These are phyloP conservation scores for Nettapus auritus DNA, from an alignment of 2,113 vertebrate genomes.

Conservation along the genomic window DNA sequence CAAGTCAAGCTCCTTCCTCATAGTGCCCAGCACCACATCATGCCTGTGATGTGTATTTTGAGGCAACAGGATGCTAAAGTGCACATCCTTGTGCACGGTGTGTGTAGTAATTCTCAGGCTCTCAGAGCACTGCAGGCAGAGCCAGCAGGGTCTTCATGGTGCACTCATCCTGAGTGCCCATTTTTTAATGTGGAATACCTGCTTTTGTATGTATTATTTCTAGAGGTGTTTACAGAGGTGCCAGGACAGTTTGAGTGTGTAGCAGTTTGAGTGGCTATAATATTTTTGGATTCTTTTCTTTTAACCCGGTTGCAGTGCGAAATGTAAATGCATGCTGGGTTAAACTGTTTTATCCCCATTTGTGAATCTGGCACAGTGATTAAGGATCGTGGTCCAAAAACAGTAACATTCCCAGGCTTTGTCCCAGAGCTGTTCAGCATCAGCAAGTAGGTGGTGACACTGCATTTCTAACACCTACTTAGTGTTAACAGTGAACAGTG, in stretches of 20 bases:
- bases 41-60: background rate
- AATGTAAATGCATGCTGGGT: background rate
- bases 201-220: background rate
- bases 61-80: background rate
- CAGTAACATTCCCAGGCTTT: background rate
- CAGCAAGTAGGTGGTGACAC: background rate
- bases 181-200: background rate
- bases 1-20: background rate
- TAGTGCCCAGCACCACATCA: background rate
- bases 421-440: background rate
- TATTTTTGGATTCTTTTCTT: background rate
- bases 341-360: background rate
- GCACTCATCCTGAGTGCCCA: rapidly evolving
- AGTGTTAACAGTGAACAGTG: background rate
- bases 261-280: background rate
- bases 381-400: background rate
- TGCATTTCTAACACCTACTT: background rate
- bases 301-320: background rate
- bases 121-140: background rate
- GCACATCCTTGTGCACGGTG: rapidly evolving
- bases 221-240: background rate
- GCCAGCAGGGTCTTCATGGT: background rate
- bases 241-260: background rate
- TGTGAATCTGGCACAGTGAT: background rate
- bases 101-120: background rate